phyloP scores from a whole-genome alignment of 2,888 invertebrate species.

The Entomobrya multifasciata region DNA sequence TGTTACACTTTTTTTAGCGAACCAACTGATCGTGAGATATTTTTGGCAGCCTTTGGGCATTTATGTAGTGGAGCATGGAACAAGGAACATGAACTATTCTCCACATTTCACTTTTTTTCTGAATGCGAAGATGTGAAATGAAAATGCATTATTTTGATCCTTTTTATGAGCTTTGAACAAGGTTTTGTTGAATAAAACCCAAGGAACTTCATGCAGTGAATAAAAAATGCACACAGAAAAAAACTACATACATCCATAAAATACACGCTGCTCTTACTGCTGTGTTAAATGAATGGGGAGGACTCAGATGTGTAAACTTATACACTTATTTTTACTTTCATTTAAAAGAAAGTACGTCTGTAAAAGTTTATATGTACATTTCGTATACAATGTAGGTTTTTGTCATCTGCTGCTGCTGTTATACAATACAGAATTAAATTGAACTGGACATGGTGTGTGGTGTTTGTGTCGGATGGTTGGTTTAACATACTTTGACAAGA shows the following conservation, averaged over 20 bases:
- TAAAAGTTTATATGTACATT: background rate
- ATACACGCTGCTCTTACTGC: background rate
- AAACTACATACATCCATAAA: background rate
- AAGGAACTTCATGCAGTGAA: background rate
- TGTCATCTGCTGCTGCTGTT: background rate
- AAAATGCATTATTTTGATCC: constrained; percentile 15
- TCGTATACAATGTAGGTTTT: too few relatives aligned
- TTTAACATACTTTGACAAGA: constrained; percentile 20
- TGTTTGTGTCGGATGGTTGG: constrained; percentile 15
- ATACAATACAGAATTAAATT: background rate
- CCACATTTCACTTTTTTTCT: too few relatives aligned
- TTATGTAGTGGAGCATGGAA: too few relatives aligned
- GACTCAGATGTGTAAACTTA: constrained; percentile 2
- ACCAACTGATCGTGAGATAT: background rate
- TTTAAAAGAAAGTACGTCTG: background rate
- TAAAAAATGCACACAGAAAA: constrained; percentile 14
- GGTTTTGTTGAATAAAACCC: background rate
- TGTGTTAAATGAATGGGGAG: background rate
- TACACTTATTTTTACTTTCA: too few relatives aligned
- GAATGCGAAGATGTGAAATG: too few relatives aligned
- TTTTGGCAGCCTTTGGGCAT: background rate
- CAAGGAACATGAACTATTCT: too few relatives aligned
- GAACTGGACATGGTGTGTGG: background rate
- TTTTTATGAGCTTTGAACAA: background rate
- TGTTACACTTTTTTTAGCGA: background rate